phyloP scores from a whole-genome alignment of 2,113 vertebrate species.

The Argyrosomus japonicus region DNA sequence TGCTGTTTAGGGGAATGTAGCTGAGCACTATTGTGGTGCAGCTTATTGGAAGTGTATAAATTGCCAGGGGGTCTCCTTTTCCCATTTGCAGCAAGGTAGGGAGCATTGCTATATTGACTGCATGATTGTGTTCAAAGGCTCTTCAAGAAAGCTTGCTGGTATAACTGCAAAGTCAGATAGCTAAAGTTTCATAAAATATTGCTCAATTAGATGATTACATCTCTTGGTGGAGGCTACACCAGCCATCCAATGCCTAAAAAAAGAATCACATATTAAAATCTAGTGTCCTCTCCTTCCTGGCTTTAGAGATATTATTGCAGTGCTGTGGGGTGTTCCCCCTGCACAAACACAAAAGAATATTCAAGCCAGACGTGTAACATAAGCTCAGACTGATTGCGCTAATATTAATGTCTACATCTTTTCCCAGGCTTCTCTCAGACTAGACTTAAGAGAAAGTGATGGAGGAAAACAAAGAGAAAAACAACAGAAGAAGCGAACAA shows the following conservation, averaged over 20 bases:
- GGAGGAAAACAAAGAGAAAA: constrained; percentile 26
- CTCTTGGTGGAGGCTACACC: background rate
- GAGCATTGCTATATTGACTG: constrained; percentile 23
- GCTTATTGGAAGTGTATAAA: constrained; percentile 38
- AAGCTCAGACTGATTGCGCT: constrained; percentile 35
- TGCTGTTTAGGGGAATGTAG: constrained; percentile 15
- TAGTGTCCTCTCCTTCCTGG: constrained; percentile 15
- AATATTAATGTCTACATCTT: constrained; percentile 53
- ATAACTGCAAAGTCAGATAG: constrained; percentile 2
- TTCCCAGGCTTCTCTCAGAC: constrained; percentile 28
- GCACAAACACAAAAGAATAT: constrained; percentile 57
- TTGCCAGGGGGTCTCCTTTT: constrained; percentile 31
- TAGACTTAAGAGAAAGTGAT: constrained; percentile 19
- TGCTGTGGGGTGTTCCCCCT: constrained; percentile 20
- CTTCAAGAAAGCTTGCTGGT: background rate
- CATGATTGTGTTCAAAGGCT: constrained; percentile 14
- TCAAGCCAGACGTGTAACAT: constrained; percentile 27
- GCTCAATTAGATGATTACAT: constrained; percentile 1
- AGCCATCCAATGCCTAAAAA: background rate
- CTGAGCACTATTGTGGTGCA: constrained; percentile 35
- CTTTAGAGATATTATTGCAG: constrained; percentile 42
- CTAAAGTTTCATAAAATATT: constrained; percentile 10
- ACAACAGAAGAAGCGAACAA: background rate
- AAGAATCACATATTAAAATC: constrained; percentile 36
- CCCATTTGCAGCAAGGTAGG: constrained; percentile 33